Evolutionary conservation across 2,113 vertebrate species (phyloP), one percentile per base, ranked within the genome.

Genomic region (Rhinoderma darwinii): DNA sequence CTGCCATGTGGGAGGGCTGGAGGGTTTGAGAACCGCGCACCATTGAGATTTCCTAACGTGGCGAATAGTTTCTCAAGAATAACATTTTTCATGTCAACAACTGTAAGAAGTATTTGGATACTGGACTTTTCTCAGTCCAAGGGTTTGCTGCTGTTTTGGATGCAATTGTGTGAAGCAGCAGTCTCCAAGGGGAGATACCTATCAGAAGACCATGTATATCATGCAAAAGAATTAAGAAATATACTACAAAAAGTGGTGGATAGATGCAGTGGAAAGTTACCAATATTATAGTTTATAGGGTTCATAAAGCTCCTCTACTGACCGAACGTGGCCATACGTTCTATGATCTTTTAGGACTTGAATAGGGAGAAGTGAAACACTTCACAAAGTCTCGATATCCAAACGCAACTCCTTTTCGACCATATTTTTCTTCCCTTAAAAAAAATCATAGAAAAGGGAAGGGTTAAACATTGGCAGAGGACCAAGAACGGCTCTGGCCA

Each of bases 11-110:
- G 85, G 85, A 72, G 61, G 76, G 44, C 59, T 32, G 77, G 32
- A 50, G 35, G n/a, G 25, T 35, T 20, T 39, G 5, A 70, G 41
- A 80, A 56, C 61, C 22, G 22, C 5, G 35, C 56, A 78, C 50
- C 25, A 35, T 32, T 63, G 44, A 86, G 76, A 59, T 68, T 72
- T 81, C 59, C 83, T n/a, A 74, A 54, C 85, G 18, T 59, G 63
- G 66, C 77, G 59, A 74, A 87, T 87, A 74, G 80, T 51, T 87
- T 86, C 39, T 86, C 30, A 81, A 72, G 51, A 72, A 80, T 63
- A 73, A 86, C 47, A 80, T 56, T 41, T 59, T 27, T 61, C 70
- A 39, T 43, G 20, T 74, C 70, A 74, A 43, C 70, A 74, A 25
- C 22, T 43, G 37, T 70, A 70, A 47, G 18, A 76, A 76, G 41